These are phyloP conservation scores for Hypena proboscidalis DNA, from an alignment of 2,888 invertebrate species.

Conservation along the genomic window DNA sequence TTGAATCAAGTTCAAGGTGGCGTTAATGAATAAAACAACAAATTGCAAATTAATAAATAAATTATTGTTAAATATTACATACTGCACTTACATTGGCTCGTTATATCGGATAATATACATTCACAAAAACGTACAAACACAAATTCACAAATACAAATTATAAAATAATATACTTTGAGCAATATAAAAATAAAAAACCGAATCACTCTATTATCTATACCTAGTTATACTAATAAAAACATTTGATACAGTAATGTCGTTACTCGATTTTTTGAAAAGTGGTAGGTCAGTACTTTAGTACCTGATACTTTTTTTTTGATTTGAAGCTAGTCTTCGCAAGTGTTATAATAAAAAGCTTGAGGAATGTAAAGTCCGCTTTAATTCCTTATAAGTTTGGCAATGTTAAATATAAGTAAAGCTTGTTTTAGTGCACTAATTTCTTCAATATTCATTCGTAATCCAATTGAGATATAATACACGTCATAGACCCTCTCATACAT, in stretches of 20 bases:
- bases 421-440: conserved; percentile 46
- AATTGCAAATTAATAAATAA: conserved; percentile 84
- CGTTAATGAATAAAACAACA: conserved; percentile 53
- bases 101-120: conserved; percentile 78
- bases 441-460: conserved; percentile 30
- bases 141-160: conserved; percentile 68
- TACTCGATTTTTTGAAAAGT: conserved; percentile 36
- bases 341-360: conserved; percentile 53
- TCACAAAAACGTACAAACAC: conserved; percentile 74
- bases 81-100: conserved; percentile 81
- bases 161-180: conserved; percentile 78
- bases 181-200: conserved; percentile 83
- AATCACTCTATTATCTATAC: conserved; percentile 72
- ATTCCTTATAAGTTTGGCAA: conserved; percentile 68
- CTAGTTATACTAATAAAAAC: conserved; percentile 57
- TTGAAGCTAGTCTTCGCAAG: conserved; percentile 39
- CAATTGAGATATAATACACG: conserved; percentile 30
- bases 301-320: conserved; percentile 40
- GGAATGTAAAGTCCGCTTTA: conserved; percentile 72
- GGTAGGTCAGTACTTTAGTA: conserved; percentile 51
- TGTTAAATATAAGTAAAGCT: conserved; percentile 57
- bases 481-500: conserved; percentile 41
- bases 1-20: too few relatives aligned
- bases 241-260: conserved; percentile 45
- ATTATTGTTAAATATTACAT: conserved; percentile 84